Evolutionary conservation across 2,888 invertebrate species (phyloP).

Genomic region (Meteorus colon): DNA sequence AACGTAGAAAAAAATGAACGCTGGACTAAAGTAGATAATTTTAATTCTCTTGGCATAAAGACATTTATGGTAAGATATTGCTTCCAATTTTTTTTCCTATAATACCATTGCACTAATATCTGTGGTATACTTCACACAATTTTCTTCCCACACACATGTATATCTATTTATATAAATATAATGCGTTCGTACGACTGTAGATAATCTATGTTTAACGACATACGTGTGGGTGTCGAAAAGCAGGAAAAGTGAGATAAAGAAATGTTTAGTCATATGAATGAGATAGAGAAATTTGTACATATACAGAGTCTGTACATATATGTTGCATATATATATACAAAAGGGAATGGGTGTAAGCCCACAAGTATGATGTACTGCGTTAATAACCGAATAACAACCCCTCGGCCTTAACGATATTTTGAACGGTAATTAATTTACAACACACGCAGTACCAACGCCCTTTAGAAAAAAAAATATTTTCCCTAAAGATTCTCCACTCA

Average conservation of each 20-base stretch:
- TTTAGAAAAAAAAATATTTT: constrained; percentile 47
- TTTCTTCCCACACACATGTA: constrained; percentile 32
- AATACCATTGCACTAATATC: constrained; percentile 50
- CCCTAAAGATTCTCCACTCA: constrained; percentile 27
- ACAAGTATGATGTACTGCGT: constrained; percentile 69
- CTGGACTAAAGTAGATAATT: not conserved
- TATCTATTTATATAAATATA: not conserved
- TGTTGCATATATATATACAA: not conserved
- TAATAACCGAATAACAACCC: constrained; percentile 67
- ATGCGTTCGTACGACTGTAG: constrained; percentile 31
- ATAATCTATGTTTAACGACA: constrained; percentile 53
- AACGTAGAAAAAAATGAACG: not conserved
- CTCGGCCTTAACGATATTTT: constrained; percentile 68
- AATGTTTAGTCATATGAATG: constrained; percentile 31
- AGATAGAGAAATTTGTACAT: constrained; percentile 31
- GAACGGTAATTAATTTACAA: constrained; percentile 72
- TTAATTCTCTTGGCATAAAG: too few relatives aligned
- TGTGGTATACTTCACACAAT: constrained; percentile 52
- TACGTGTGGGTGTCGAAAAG: constrained; percentile 17
- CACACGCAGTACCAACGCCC: constrained; percentile 58
- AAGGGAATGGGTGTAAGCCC: constrained; percentile 43
- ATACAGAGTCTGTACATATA: not conserved
- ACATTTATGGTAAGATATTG: not conserved
- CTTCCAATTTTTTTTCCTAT: not conserved
- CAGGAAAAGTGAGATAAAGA: constrained; percentile 32